Percentiles rank a stretch among this genome's conserved stretches.
Evolutionary conservation across 2,797 vertebrate species (phyloP).

Genomic region (Scolopax bukidnonensis): DNA sequence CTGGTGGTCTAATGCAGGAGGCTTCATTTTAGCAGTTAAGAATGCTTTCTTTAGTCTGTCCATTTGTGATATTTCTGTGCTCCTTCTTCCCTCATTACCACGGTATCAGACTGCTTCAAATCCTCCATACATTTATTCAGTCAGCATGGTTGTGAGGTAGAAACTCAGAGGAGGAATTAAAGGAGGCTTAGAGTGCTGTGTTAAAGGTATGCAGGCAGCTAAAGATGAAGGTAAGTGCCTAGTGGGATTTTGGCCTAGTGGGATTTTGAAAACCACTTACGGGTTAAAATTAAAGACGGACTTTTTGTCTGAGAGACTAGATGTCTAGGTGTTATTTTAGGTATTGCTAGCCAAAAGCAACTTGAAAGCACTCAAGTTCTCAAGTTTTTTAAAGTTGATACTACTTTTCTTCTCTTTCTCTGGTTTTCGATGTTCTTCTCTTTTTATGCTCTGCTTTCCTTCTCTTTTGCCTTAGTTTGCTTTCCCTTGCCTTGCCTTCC

Average conservation of each 20-base stretch:
- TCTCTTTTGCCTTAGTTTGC: neutral
- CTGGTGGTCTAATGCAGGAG: neutral
- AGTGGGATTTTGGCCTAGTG: constrained; percentile 7
- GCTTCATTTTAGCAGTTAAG: neutral
- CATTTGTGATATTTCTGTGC: neutral
- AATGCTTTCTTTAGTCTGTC: neutral
- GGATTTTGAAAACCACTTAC: constrained; percentile 13
- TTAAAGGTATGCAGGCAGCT: constrained; percentile 6
- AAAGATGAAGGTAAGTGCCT: constrained; percentile 3
- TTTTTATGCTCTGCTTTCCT: neutral
- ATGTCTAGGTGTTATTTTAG: neutral
- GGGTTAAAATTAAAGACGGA: neutral
- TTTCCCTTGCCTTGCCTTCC: neutral
- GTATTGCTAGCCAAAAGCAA: neutral
- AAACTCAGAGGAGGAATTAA: constrained; percentile 38
- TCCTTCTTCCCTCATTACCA: constrained; percentile 36
- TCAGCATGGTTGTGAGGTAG: neutral
- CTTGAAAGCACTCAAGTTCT: neutral
- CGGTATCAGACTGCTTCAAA: constrained; percentile 44
- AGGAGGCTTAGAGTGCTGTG: neutral
- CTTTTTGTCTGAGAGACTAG: neutral
- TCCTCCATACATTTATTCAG: neutral
- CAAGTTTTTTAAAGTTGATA: neutral
- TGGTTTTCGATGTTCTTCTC: neutral
- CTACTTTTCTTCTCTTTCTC: neutral